Evolutionary conservation across 2,888 invertebrate species (phyloP), one percentile per base, ranked within the genome.

Genomic region (Ellobium chinense): DNA sequence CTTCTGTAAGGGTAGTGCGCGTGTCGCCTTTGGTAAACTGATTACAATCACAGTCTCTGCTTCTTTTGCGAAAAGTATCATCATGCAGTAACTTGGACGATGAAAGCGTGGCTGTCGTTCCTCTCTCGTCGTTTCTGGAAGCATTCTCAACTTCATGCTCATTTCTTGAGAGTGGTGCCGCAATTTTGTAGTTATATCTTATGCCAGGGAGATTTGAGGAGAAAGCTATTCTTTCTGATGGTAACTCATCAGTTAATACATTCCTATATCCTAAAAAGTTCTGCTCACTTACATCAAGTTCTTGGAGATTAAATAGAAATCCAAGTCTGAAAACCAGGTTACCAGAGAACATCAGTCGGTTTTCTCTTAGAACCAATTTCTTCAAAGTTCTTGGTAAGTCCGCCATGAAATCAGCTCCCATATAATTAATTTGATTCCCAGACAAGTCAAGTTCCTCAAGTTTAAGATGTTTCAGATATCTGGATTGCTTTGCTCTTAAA

Each of bases 391-490:
- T 21, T 9, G 76, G 76, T 56, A 76, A 54, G 18, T 24, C 14
- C 4, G 31, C 24, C 21, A 46, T 31, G 56, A 66, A 76, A 34
- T 76, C 66, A 14, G 27, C 37, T 24, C 39, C 62, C 2, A 76
- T 31, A 2, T 66, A 24, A 24, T 14, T 34, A 27, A 76, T 39
- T 56, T n/a, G 3, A 27, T 76, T 76, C 4, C 34, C 56, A 56
- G 76, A 39, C 9, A 74, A n/a, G n/a, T 74, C 62, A 5, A 74
- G 21, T 1, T 62, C 2, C 27, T 74, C 63, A 1, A 74, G 18
- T 12, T 34, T 12, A 3, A 29, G 27, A 24, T 63, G n/a, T 39
- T 39, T 58, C n/a, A 74, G 3, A 29, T 74, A 74, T 24, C 7
- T 37, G 5, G 74, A 5, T 14, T 74, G 74, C 18, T 62, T 37